Conservation (phyloP, 2,888 invertebrate species). For the Rhaphigaster nebulosa region DNA sequence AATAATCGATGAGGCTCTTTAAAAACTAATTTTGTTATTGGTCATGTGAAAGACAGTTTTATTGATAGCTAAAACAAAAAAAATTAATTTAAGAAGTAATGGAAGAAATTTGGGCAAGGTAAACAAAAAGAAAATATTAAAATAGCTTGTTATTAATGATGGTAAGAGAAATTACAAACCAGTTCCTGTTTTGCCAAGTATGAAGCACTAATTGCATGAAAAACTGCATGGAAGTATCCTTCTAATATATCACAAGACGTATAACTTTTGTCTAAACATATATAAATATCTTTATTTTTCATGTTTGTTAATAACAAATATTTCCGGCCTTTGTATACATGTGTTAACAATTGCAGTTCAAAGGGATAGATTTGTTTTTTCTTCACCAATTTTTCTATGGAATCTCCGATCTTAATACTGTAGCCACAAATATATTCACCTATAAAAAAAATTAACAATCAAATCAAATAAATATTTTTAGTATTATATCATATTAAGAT, state of each 20-base stretch:
- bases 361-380: constrained; percentile 66
- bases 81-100: not conserved
- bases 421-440: constrained; percentile 76
- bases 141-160: not conserved
- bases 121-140: not conserved
- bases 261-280: constrained; percentile 73
- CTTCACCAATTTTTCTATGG: constrained; percentile 70
- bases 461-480: not conserved
- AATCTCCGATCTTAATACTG: constrained; percentile 74
- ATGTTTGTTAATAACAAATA: constrained; percentile 74
- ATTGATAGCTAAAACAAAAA: not conserved
- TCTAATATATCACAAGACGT: constrained; percentile 74
- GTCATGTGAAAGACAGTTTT: not conserved
- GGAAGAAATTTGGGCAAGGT: not conserved
- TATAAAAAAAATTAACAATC: constrained; percentile 68
- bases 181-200: constrained; percentile 48
- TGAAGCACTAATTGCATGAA: constrained; percentile 62
- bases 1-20: not conserved
- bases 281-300: constrained; percentile 71
- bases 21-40: not conserved
- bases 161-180: constrained; percentile 18
- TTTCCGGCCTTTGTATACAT: constrained; percentile 71
- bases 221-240: constrained; percentile 76
- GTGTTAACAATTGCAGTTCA: constrained; percentile 69
- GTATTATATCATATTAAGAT: not conserved